Percentiles rank a stretch among this genome's conserved stretches.
Evolutionary conservation across 1,140 invertebrate species (phyloP).

Genomic region (Aradophagus sp.): DNA sequence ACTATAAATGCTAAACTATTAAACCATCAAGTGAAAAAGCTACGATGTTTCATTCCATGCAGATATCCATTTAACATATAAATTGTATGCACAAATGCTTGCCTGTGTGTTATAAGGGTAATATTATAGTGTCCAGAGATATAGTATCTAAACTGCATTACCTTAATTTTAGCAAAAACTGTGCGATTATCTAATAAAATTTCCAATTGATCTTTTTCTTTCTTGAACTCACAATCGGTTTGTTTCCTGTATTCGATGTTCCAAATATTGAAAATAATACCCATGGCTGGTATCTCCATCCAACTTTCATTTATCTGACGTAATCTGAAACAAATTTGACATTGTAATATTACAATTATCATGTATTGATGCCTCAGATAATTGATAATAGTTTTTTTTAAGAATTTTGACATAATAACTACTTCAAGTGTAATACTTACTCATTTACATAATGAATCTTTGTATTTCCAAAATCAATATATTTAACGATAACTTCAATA

Average conservation of each 20-base stretch:
- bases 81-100: no score
- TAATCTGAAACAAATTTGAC: slow-evolving; percentile 3
- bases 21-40: no score
- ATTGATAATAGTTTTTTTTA: background rate
- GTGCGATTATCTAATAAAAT: slow-evolving; percentile 1
- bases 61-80: no score
- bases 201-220: background rate
- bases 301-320: background rate
- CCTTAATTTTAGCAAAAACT: slow-evolving; percentile 7
- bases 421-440: slow-evolving; percentile 6
- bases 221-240: background rate
- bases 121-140: no score
- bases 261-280: slow-evolving; percentile 5
- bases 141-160: no score
- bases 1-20: no score
- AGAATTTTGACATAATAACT: background rate
- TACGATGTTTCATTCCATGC: no score
- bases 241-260: background rate
- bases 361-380: no score
- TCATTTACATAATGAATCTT: slow-evolving; percentile 56
- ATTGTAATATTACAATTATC: background rate
- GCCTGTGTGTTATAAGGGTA: no score
- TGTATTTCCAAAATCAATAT: slow-evolving; percentile 80
- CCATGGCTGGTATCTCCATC: slow-evolving; percentile 5
- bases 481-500: slow-evolving; percentile 74